Conservation (phyloP, 2,797 vertebrate genomes). For the Gastrophryne carolinensis region DNA sequence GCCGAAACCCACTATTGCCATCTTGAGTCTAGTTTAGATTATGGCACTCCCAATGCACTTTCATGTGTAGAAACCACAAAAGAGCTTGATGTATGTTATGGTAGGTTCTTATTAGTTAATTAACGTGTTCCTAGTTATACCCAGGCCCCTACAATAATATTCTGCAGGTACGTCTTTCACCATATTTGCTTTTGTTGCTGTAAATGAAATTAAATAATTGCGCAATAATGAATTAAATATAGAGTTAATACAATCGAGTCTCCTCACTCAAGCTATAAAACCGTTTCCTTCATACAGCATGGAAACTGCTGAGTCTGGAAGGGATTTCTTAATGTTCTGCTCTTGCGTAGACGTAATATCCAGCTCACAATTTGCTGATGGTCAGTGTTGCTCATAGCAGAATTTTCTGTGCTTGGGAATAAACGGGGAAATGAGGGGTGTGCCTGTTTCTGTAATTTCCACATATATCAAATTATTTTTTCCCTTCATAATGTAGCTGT, state of each 20-base stretch:
- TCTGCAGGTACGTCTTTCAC: too few species aligned
- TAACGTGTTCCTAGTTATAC: too few species aligned
- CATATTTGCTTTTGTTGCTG: too few species aligned
- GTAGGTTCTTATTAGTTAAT: too few species aligned
- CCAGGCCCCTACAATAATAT: too few species aligned
- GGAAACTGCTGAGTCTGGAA: conserved; percentile 36
- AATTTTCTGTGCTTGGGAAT: conserved; percentile 4
- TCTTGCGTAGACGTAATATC: conserved; percentile 22
- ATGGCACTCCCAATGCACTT: too few species aligned
- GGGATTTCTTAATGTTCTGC: conserved; percentile 38
- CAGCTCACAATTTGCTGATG: conserved; percentile 6
- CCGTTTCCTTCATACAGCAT: conserved; percentile 15
- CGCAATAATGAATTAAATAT: not conserved
- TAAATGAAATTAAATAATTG: too few species aligned
- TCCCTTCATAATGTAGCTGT: not conserved
- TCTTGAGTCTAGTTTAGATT: too few species aligned
- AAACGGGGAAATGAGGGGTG: not conserved
- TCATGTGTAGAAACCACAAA: too few species aligned
- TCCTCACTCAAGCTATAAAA: conserved; percentile 29
- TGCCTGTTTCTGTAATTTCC: not conserved
- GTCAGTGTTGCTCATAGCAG: conserved; percentile 7
- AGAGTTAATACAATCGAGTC: conserved; percentile 3
- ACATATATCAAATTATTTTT: not conserved
- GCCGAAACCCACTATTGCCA: too few species aligned
- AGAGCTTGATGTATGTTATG: too few species aligned